Evolutionary conservation across 2,888 invertebrate genomes (phyloP).

Genomic region (Pyrrhia umbra): DNA sequence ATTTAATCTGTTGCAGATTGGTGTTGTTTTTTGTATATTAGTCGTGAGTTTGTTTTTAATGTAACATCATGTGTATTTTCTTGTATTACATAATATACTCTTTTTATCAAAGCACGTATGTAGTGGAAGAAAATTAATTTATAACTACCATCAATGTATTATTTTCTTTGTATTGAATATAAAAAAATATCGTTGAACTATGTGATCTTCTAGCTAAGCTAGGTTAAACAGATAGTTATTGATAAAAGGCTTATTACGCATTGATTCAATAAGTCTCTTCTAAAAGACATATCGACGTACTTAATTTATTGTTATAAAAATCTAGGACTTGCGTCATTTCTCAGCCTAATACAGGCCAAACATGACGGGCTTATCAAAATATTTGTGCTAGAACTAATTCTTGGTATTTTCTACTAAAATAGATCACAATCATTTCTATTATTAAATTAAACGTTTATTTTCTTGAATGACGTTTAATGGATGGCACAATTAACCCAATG

Average conservation of each 20-base stretch:
- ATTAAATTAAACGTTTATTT: background rate
- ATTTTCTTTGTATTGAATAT: conserved; percentile 24
- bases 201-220: conserved; percentile 65
- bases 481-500: conserved; percentile 5
- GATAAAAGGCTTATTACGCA: conserved; percentile 31
- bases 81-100: background rate
- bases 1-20: conserved; percentile 33
- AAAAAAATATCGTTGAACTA: conserved; percentile 44
- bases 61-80: conserved; percentile 28
- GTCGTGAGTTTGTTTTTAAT: conserved; percentile 20
- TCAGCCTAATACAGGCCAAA: background rate
- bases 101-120: conserved; percentile 16
- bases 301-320: background rate
- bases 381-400: conserved; percentile 7
- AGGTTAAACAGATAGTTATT: conserved; percentile 40
- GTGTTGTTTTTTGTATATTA: conserved; percentile 34
- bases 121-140: conserved; percentile 27
- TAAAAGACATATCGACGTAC: background rate
- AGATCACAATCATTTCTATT: conserved; percentile 21
- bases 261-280: conserved; percentile 2
- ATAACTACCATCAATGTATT: conserved; percentile 15
- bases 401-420: conserved; percentile 32
- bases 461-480: background rate
- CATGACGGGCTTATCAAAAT: background rate
- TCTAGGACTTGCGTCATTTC: background rate